Evolutionary conservation across 2,113 vertebrate species (phyloP).

Genomic region (Thamnophis sirtalis): DNA sequence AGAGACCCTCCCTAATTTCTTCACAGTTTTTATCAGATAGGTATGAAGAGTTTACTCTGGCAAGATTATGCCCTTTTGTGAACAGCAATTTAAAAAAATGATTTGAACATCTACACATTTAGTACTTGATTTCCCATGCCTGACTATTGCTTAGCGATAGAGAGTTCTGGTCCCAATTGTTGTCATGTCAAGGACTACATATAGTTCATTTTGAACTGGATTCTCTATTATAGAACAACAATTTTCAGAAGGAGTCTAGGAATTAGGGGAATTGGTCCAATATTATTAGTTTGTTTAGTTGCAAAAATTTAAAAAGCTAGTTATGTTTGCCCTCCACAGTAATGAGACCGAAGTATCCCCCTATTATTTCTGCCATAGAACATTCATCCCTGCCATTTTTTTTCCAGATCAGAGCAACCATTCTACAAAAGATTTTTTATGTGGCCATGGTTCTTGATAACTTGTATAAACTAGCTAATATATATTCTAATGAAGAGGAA

Average conservation of each 20-base stretch:
- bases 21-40: neutral
- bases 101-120: neutral
- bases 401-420: neutral
- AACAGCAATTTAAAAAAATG: neutral
- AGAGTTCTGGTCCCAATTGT: neutral
- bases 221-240: neutral
- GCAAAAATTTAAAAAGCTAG: neutral
- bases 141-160: neutral
- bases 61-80: neutral
- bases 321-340: neutral
- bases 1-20: neutral
- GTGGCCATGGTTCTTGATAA: neutral
- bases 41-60: neutral
- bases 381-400: neutral
- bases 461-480: neutral
- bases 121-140: neutral
- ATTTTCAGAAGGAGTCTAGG: neutral
- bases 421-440: neutral
- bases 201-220: neutral
- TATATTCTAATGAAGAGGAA: neutral
- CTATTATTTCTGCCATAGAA: neutral
- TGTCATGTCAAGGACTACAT: neutral
- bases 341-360: neutral
- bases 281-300: neutral
- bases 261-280: neutral